These are phyloP conservation scores for Pherbina coryleti DNA, from an alignment of 2,888 invertebrate species.

Conservation along the genomic window DNA sequence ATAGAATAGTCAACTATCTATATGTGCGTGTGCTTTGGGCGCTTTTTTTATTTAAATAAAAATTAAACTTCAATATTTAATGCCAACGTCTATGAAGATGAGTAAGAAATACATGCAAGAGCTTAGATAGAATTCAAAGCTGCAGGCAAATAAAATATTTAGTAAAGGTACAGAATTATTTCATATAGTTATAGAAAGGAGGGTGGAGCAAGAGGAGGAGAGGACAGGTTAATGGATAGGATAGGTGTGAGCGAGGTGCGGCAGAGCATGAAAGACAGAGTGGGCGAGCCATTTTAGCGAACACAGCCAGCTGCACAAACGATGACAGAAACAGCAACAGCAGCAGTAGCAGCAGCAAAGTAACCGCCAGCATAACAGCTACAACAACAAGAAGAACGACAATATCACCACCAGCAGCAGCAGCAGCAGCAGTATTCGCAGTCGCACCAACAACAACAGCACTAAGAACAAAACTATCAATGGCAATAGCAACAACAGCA, in stretches of 20 bases:
- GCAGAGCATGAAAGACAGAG: slow-evolving; percentile 9
- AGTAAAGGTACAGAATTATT: background rate
- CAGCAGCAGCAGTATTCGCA: slow-evolving; percentile 52
- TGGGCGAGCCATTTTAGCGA: background rate
- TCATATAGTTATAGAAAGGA: no score
- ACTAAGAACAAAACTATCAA: slow-evolving; percentile 43
- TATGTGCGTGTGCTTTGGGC: background rate
- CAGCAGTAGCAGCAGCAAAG: slow-evolving; percentile 51
- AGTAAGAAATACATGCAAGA: slow-evolving; percentile 39
- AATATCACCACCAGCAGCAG: slow-evolving; percentile 19
- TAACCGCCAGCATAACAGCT: background rate
- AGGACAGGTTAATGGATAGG: background rate
- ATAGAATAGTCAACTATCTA: background rate
- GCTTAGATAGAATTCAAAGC: slow-evolving; percentile 48
- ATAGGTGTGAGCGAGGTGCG: background rate
- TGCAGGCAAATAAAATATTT: slow-evolving; percentile 45
- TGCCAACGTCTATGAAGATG: slow-evolving; percentile 31
- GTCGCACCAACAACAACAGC: slow-evolving; percentile 50
- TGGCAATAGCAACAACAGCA: slow-evolving; percentile 52
- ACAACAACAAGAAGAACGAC: slow-evolving; percentile 21
- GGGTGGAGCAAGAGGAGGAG: background rate
- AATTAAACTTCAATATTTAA: slow-evolving; percentile 35
- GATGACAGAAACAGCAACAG: slow-evolving; percentile 46
- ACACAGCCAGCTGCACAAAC: slow-evolving; percentile 30
- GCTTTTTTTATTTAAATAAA: slow-evolving; percentile 27